phyloP scores from a whole-genome alignment of 2,797 vertebrate species.

The Betta splendens region DNA sequence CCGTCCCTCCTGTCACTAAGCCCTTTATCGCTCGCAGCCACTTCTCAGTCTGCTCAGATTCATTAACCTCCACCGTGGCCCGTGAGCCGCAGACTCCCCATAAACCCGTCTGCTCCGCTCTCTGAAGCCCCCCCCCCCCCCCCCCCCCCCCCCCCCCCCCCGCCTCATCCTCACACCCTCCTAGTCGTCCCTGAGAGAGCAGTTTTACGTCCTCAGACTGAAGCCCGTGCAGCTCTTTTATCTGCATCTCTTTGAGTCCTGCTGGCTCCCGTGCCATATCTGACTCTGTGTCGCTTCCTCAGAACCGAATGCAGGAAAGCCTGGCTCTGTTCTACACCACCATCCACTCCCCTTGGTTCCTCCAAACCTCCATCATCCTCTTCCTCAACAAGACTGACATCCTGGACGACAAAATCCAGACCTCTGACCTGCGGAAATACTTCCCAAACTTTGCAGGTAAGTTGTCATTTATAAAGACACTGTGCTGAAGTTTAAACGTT shows the following conservation, averaged over 20 bases:
- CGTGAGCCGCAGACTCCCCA: slow-evolving; percentile 19
- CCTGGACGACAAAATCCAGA: slow-evolving; percentile 82
- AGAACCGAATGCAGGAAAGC: slow-evolving; percentile 87
- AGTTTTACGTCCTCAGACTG: background rate
- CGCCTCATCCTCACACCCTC: slow-evolving; percentile 14
- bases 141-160: slow-evolving; percentile 6
- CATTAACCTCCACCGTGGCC: slow-evolving; percentile 60
- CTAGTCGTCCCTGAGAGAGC: background rate
- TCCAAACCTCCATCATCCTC: slow-evolving; percentile 83
- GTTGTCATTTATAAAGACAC: background rate
- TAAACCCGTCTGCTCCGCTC: slow-evolving; percentile 18
- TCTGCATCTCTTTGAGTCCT: background rate
- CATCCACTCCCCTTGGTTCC: slow-evolving; percentile 84
- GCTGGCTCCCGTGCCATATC: background rate
- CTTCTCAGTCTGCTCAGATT: slow-evolving; percentile 55
- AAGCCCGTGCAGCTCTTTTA: background rate
- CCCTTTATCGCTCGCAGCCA: slow-evolving; percentile 61
- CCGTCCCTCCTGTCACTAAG: slow-evolving; percentile 37
- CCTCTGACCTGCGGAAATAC: slow-evolving; percentile 80
- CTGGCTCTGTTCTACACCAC: slow-evolving; percentile 85
- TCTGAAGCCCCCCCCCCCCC: slow-evolving; percentile 10
- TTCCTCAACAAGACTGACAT: slow-evolving; percentile 88
- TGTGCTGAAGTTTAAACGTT: background rate
- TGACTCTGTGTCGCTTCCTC: slow-evolving; percentile 12
- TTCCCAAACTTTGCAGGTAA: slow-evolving; percentile 79